Conservation (phyloP, 1,140 invertebrate species). For the Aporrectodea caliginosa region DNA sequence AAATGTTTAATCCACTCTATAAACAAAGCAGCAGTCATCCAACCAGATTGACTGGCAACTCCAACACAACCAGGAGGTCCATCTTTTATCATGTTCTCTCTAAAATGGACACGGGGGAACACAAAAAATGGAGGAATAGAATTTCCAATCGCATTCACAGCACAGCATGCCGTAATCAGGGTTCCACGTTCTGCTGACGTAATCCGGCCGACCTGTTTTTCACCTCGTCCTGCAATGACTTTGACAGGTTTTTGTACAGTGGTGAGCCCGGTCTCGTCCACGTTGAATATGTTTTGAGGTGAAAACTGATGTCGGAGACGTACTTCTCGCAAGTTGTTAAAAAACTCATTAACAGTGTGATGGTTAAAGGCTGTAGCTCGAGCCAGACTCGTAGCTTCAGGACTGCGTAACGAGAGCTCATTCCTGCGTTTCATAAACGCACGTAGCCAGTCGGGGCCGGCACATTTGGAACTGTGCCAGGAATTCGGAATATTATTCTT, state of each 20-base stretch:
- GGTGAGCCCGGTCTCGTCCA: conserved; percentile 58
- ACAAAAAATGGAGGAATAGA: conserved; percentile 44
- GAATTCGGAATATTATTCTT: conserved; percentile 16
- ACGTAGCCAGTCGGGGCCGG: conserved; percentile 56
- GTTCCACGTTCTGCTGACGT: conserved; percentile 55
- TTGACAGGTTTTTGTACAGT: conserved; percentile 56
- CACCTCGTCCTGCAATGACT: conserved; percentile 53
- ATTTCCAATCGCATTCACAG: conserved; percentile 41
- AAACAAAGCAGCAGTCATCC: conserved; percentile 57
- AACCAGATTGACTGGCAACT: conserved; percentile 51
- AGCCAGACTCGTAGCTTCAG: conserved; percentile 54
- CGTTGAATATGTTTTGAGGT: conserved; percentile 53
- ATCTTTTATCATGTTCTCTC: conserved; percentile 52
- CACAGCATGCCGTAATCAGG: conserved; percentile 38
- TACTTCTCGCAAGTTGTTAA: conserved; percentile 37
- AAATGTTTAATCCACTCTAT: too few relatives aligned
- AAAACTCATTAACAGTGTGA: conserved; percentile 43
- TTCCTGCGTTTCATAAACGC: conserved; percentile 48
- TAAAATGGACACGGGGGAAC: conserved; percentile 43
- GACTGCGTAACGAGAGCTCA: conserved; percentile 47
- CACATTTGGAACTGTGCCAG: conserved; percentile 35
- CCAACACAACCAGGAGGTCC: conserved; percentile 53
- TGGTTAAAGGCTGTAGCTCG: conserved; percentile 58
- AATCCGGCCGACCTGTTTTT: conserved; percentile 53
- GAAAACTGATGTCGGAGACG: conserved; percentile 38